Base-by-base conservation (phyloP, 2,797 vertebrate genomes). In the Myotis findleyi region DNA sequence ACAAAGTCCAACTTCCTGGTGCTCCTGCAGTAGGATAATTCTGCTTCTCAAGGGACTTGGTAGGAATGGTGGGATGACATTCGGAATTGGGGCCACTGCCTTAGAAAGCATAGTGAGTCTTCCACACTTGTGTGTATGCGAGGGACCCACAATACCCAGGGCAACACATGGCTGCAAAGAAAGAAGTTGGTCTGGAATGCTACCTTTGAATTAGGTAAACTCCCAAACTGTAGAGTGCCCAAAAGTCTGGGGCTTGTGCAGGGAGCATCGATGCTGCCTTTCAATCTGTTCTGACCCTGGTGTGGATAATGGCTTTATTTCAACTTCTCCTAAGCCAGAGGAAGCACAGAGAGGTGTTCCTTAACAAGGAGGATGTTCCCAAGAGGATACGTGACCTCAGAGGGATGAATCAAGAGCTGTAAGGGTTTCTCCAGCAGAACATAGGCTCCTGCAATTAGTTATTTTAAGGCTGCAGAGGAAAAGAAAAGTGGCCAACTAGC, bases 101-200 rank as follows among this genome's bases (percentile, higher is more conserved):
- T 1, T 5, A 41, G 57, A 27, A 3, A 66, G 4, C 12, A 5
- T 1, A 14, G n/a, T 10, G 23, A 44, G 10, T 13, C 62, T 68
- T 21, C 23, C 3, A 6, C 2, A 27, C 23, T 25, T 49, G 30
- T 12, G n/a, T 11, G n/a, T 9, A 1, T 10, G 12, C 0, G 10
- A 30, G 36, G 17, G 12, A 20, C 16, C 8, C 13, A 41, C 17
- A 30, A 51, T 9, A 44, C 57, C 7, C 33, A 16, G 27, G 12
- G 2, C 5, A 33, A 1, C 41, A 49, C 44, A 0, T 3, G 4
- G n/a, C n/a, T 57, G n/a, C 2, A 62, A 18, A 69, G 16, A 51
- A 68, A 53, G 16, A 21, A 5, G 27, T 7, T 38, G 16, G 16
- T 33, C 69, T 59, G n/a, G 13, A 23, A 23, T 2, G 6, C 21